Evolutionary conservation across 2,113 vertebrate genomes (phyloP).

Genomic region (Psittacus erithacus): DNA sequence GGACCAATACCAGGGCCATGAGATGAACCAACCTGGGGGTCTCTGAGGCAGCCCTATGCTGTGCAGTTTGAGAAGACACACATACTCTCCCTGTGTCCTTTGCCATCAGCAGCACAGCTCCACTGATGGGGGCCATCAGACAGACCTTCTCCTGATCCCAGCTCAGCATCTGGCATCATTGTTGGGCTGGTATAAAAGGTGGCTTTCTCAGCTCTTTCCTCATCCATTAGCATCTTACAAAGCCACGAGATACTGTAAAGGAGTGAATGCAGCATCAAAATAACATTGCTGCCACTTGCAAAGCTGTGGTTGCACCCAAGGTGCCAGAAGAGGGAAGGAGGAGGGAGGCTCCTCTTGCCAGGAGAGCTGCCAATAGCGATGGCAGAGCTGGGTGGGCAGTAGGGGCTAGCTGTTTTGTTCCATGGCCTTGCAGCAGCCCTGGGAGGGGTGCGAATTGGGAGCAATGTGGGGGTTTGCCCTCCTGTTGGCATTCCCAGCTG

Average conservation of each 20-base stretch:
- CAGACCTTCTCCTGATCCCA: neutral
- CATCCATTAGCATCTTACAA: neutral
- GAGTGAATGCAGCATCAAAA: neutral
- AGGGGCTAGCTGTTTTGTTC: neutral
- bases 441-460: neutral
- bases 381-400: neutral
- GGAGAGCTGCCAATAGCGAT: neutral
- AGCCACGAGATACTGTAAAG: neutral
- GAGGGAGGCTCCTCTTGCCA: neutral
- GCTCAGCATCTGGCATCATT: neutral
- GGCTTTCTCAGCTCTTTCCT: neutral
- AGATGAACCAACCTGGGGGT: neutral
- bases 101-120: neutral
- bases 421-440: neutral
- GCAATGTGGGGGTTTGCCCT: neutral
- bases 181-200: neutral
- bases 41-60: neutral
- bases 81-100: neutral
- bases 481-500: neutral
- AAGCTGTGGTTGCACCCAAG: neutral
- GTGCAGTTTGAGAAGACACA: neutral
- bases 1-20: rapidly evolving
- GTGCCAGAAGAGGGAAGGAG: neutral
- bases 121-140: neutral
- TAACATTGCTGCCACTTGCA: neutral